Conservation (phyloP, 2,797 vertebrate species). For the Cossypha heuglini region DNA sequence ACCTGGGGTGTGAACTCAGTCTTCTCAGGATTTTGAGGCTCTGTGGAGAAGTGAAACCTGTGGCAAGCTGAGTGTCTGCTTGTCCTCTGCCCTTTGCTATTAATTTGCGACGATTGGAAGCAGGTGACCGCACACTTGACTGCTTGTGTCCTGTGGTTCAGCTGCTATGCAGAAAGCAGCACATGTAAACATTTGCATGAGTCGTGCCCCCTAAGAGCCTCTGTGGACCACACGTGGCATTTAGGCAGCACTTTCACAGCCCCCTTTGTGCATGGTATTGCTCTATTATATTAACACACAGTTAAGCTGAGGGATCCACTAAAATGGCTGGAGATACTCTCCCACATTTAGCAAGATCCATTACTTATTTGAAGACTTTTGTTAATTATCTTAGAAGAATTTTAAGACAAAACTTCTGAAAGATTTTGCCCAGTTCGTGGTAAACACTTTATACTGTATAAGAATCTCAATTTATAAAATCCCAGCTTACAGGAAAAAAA, state of each 20-base stretch:
- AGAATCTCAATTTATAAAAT: not conserved
- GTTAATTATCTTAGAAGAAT: not conserved
- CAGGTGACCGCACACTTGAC: conserved; percentile 56
- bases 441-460: not conserved
- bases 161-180: conserved; percentile 44
- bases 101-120: not conserved
- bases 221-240: not conserved
- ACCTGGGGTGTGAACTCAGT: not conserved
- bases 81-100: conserved; percentile 2
- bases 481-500: not conserved
- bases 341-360: not conserved
- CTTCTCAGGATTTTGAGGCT: not conserved
- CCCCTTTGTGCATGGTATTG: not conserved
- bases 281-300: not conserved
- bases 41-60: not conserved
- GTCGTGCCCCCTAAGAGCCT: not conserved
- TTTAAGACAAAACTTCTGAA: not conserved
- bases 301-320: not conserved
- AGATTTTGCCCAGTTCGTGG: not conserved
- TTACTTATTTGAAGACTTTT: not conserved
- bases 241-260: conserved; percentile 35
- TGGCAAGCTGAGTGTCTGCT: not conserved
- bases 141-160: conserved; percentile 15
- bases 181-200: conserved; percentile 38
- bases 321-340: not conserved